Percentiles rank a stretch among this genome's conserved stretches.
Evolutionary conservation across 1,140 invertebrate genomes (phyloP).

Genomic region (Pararge aegeria): DNA sequence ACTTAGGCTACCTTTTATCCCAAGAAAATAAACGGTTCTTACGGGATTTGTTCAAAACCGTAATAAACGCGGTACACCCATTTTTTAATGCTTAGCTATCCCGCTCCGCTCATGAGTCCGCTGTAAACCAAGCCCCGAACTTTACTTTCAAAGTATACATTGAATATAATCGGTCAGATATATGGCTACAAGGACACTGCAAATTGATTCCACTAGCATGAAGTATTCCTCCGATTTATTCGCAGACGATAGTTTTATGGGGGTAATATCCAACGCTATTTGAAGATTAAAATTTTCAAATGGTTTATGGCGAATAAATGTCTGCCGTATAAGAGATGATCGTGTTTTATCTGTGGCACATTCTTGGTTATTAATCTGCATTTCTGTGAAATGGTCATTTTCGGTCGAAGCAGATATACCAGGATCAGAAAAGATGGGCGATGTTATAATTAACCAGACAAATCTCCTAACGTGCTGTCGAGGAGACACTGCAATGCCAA

Average conservation of each 20-base stretch:
- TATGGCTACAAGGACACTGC: neutral
- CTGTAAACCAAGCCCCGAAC: neutral
- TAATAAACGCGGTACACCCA: too few relatives aligned
- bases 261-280: constrained; percentile 17
- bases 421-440: too few relatives aligned
- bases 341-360: constrained; percentile 6
- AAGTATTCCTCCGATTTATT: constrained; percentile 17
- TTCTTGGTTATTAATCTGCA: constrained; percentile 5
- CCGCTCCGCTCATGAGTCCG: too few relatives aligned
- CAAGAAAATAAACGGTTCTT: too few relatives aligned
- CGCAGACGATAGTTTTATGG: constrained; percentile 22
- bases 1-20: too few relatives aligned
- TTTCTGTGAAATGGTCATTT: neutral
- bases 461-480: too few relatives aligned
- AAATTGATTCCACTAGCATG: constrained; percentile 11
- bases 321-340: constrained; percentile 3
- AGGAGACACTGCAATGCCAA: too few relatives aligned
- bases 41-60: too few relatives aligned
- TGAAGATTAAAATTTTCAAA: constrained; percentile 23
- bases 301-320: constrained; percentile 19
- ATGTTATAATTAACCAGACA: too few relatives aligned
- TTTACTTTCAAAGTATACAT: neutral
- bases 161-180: constrained; percentile 6
- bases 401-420: too few relatives aligned
- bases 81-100: too few relatives aligned